These are phyloP conservation scores for Burhinus oedicnemus DNA, from an alignment of 2,113 vertebrate genomes.

Conservation along the genomic window DNA sequence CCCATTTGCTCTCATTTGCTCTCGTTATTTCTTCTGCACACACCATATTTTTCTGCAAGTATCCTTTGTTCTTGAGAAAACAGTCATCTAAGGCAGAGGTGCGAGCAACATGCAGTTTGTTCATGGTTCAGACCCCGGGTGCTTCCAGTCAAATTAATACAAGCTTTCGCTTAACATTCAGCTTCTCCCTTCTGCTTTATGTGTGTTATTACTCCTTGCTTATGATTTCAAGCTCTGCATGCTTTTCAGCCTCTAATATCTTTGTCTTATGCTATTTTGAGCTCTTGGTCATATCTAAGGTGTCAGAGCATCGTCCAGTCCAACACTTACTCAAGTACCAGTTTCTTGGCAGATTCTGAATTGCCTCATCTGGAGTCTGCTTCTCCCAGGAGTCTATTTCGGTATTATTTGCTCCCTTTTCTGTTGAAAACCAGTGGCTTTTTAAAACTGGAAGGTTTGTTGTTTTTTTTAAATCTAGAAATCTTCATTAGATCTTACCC, in stretches of 20 bases:
- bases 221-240: neutral
- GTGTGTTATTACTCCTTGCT: neutral
- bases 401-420: neutral
- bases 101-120: neutral
- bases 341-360: neutral
- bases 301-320: neutral
- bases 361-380: neutral
- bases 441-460: neutral
- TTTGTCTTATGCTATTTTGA: neutral
- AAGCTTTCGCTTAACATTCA: neutral
- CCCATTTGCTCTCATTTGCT: neutral
- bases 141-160: neutral
- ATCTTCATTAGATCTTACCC: neutral
- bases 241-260: neutral
- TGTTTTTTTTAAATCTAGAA: neutral
- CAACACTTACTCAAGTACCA: neutral
- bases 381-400: neutral
- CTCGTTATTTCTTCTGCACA: neutral
- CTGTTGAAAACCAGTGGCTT: neutral
- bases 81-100: neutral
- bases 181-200: neutral
- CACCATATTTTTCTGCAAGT: neutral
- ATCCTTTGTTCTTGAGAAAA: neutral
- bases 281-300: neutral
- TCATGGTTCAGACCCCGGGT: neutral